Evolutionary conservation across 2,797 vertebrate species (phyloP), one percentile per base, ranked within the genome.

Genomic region (Chloroceryle amazona): DNA sequence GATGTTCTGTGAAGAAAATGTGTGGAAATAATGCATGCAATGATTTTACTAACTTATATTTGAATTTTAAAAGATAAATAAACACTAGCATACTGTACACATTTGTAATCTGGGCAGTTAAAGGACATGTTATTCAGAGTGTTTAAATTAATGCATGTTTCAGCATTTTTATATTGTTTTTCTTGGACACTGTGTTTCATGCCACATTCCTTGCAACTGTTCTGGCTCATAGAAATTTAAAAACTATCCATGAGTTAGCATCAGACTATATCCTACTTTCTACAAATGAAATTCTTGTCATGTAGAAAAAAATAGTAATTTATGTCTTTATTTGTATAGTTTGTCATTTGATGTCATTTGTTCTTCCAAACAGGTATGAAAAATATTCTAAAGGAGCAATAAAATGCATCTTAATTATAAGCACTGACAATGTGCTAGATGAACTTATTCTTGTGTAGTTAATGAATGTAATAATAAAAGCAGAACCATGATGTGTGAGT

Each of bases 1-100:
- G 57, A 86, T 90, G 39, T 89, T 35, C 52, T 44, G 17, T 89
- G n/a, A 70, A 89, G 86, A 93, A 83, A 93, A 76, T 72, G 10
- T 86, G n/a, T 87, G 51, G 23, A 76, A 86, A 68, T 65, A 18
- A 71, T 67, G 71, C 58, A 44, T 84, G 44, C 23, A 85, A 44
- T 87, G 17, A 82, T 84, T 97, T 96, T 91, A 61, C 81, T 92
- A 97, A 95, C 68, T 29, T 88, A 37, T 91, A 88, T 79, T 85
- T 88, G 72, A 74, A 87, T 95, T 97, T 87, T 68, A 85, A 85
- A 93, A 81, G 60, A 93, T 86, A 95, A 91, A 96, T 90, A 95
- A 97, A 95, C 68, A 58, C 51, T 67, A 52, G 22, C 44, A 4
- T 82, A 57, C 78, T 82, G 35, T 92, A 39, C 74, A 74, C 93